Evolutionary conservation across 2,888 invertebrate species (phyloP), one percentile per base, ranked within the genome.

Genomic region (Trichogramma dendrolimi): DNA sequence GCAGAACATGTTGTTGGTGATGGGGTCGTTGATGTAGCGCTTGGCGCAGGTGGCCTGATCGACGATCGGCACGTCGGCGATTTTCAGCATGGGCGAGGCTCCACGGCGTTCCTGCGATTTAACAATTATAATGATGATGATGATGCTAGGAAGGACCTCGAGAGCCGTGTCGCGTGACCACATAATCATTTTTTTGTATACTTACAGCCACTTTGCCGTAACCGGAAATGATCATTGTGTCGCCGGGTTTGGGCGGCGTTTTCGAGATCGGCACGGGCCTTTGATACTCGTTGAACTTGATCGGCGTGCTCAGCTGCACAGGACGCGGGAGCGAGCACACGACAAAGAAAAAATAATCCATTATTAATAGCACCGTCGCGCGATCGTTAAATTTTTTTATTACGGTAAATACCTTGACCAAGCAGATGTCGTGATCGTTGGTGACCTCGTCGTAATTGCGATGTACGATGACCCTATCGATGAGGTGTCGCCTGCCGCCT

Each of bases 1-100:
- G 51, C 67, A 67, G 49, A 67, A 65, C 62, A 67, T 63, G 42
- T 65, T 63, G 11, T 55, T 54, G 7, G 61, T 63, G 27, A 65
- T 54, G 4, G 65, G 61, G 42, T 62, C 63, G 10, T 41, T 10
- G 6, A 59, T 57, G 53, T 67, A 67, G 40, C 52, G 58, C 5
- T 27, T 48, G 10, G 47, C 60, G 52, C 67, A 67, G 3, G 44
- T 8, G 8, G 10, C 48, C 2, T 64, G 60, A 7, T 62, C 61
- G 27, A 65, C 58, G 4, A 67, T 54, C 4, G 63, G 57, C 1
- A 65, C 65, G 6, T 39, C 49, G 38, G 67, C 62, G 5, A 60
- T 44, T 50, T 65, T 62, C 39, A 67, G 46, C 14, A 63, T 42
- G 4, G 38, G n/a, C 4, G 67, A 64, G 10, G 61, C 46, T 6